phyloP scores from a whole-genome alignment of 2,888 invertebrate species.

The Alviniconcha strummeri region DNA sequence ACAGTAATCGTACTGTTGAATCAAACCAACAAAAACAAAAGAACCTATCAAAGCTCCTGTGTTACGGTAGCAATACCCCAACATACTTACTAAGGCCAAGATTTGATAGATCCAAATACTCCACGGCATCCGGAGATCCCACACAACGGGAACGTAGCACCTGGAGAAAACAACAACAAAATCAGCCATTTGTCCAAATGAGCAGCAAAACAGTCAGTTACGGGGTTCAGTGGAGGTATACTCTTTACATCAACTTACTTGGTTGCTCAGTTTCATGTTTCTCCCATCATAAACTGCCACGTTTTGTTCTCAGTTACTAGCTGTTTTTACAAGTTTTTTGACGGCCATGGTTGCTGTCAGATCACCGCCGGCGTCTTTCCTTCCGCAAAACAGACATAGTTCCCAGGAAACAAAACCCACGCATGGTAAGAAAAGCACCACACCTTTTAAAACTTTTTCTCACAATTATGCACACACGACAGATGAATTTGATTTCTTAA shows the following conservation, averaged over 20 bases:
- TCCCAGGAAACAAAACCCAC: constrained; percentile 17
- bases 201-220: neutral
- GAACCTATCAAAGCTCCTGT: no score
- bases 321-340: neutral
- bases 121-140: constrained; percentile 54
- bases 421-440: no score
- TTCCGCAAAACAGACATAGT: constrained; percentile 20
- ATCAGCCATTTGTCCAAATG: neutral
- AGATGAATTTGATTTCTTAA: no score
- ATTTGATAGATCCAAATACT: constrained; percentile 62
- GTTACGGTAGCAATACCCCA: no score
- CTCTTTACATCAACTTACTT: constrained; percentile 22
- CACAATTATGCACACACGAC: no score
- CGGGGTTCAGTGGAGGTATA: neutral
- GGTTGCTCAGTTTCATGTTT: constrained; percentile 35
- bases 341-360: constrained; percentile 28
- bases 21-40: no score
- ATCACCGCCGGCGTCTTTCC: constrained; percentile 24
- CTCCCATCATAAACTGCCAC: neutral
- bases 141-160: constrained; percentile 54
- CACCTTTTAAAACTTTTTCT: no score
- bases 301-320: neutral
- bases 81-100: constrained; percentile 57
- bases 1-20: no score
- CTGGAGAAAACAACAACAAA: constrained; percentile 46